Evolutionary conservation across 2,113 vertebrate genomes (phyloP).

Genomic region (Ivindomyrus marchei): DNA sequence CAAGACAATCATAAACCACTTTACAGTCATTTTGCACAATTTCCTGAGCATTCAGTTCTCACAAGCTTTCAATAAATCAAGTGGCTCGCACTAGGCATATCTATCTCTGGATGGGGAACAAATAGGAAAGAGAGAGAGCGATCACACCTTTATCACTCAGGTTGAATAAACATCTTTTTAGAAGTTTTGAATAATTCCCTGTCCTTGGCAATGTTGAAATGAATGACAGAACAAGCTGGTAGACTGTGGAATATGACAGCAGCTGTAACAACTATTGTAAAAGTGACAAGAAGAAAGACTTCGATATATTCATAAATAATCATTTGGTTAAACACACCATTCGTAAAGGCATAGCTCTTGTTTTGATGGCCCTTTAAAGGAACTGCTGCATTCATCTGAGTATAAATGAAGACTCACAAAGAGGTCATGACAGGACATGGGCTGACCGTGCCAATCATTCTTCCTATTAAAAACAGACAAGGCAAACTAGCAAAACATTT

Average conservation of each 20-base stretch:
- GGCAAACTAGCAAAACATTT: background rate
- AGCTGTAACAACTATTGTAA: background rate
- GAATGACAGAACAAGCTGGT: background rate
- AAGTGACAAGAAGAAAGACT: background rate
- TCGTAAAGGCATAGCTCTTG: background rate
- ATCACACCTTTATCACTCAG: background rate
- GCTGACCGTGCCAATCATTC: background rate
- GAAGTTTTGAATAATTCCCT: background rate
- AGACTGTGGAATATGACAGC: background rate
- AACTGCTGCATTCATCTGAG: background rate
- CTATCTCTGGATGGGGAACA: background rate
- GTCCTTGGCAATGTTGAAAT: background rate
- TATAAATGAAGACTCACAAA: background rate
- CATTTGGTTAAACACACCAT: background rate
- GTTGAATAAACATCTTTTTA: background rate
- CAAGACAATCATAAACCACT: constrained; percentile 20
- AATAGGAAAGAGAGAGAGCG: background rate
- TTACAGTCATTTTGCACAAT: constrained; percentile 11
- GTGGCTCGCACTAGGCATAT: background rate
- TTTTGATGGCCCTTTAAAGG: background rate
- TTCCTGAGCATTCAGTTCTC: background rate
- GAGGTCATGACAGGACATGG: background rate
- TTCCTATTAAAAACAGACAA: background rate
- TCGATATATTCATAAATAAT: background rate
- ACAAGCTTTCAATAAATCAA: constrained; percentile 23